Evolutionary conservation across 2,113 vertebrate species (phyloP), one percentile per base, ranked within the genome.

Genomic region (Amphiprion ocellaris): DNA sequence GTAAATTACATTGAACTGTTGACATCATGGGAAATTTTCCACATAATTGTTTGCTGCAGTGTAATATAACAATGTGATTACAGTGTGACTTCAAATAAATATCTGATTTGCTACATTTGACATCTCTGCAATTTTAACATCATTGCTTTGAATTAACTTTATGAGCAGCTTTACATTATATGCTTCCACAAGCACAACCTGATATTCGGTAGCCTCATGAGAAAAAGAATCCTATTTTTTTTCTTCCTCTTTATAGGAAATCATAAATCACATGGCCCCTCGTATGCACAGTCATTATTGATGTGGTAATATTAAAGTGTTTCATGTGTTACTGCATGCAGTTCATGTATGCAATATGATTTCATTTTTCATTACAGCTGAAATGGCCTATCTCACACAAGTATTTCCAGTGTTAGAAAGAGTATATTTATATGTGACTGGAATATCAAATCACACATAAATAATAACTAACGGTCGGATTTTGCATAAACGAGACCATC

Each of bases 281-380:
- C 12, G 54, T 55, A 16, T 50, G 58, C 50, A 17, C 26, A 64
- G 61, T 2, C 63, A 83, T 74, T 63, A 83, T 69, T 87, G 53
- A 81, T 50, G 63, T 49, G 26, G 23, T 83, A 58, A 82, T 68
- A 67, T 67, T 59, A 54, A 74, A 67, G 62, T 39, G 23, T 7
- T 50, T 44, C 15, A 50, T 67, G 30, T n/a, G 68, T 56, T 53
- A 66, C 41, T 56, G 26, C 62, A 21, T 28, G 44, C 33, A 44
- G 12, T 69, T 79, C 54, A 82, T 69, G 47, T 58, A 44, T 26
- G 66, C 15, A 46, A 15, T 76, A 62, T 41, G 41, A 60, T 54
- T 83, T 79, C 2, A 83, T 87, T 79, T 76, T 41, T 58, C 47
- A 28, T 64, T 68, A 52, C 56, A 50, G 70, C 67, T 62, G 24